Base-by-base conservation (phyloP, 2,888 invertebrate genomes). In the Eustalomyia histrio region DNA sequence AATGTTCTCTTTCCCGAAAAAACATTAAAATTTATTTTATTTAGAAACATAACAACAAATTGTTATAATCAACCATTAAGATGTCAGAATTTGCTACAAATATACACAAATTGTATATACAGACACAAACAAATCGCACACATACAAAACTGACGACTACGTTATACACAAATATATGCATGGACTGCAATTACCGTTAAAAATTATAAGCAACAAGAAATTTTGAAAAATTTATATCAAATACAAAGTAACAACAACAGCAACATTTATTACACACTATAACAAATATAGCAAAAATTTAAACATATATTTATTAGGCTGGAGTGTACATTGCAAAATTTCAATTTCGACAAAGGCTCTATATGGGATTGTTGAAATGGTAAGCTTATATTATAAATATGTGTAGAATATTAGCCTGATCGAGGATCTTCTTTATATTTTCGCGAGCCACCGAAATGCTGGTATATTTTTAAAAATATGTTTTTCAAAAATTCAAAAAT, bases 41-140 rank as follows among this genome's bases (percentile, higher is more conserved):
- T 75, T 75, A 75, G 53, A 80, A 75, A 71, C 79, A 75, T 75
- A 71, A 80, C 75, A 80, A 80, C 79, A 80, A 80, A 80, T 75
- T 80, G 75, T 71, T 80, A 71, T 80, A 75, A 75, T 80, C 75
- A 80, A 80, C 69, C 79, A 80, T 80, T 80, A 75, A 75, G 75
- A 67, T 75, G 75, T 75, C 75, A 75, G 69, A 79, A 57, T 43
- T 29, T 58, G 18, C 33, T 55, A 47, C 60, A 75, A 55, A 65
- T n/a, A 7, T 17, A 58, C 58, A 17, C 16, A 60, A 60, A 50
- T 64, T 50, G 16, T n/a, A 43, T 1, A 35, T n/a, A 16, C 58
- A 35, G 17, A 35, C 58, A 78, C 14, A 57, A 2, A n/a, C 21
- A 21, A 21, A 21, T 21, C 21, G 21, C 21, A 4, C 21, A 21